Evolutionary conservation across 2,888 invertebrate species (phyloP), one percentile per base, ranked within the genome.

Genomic region (Agapetus fuscipes): DNA sequence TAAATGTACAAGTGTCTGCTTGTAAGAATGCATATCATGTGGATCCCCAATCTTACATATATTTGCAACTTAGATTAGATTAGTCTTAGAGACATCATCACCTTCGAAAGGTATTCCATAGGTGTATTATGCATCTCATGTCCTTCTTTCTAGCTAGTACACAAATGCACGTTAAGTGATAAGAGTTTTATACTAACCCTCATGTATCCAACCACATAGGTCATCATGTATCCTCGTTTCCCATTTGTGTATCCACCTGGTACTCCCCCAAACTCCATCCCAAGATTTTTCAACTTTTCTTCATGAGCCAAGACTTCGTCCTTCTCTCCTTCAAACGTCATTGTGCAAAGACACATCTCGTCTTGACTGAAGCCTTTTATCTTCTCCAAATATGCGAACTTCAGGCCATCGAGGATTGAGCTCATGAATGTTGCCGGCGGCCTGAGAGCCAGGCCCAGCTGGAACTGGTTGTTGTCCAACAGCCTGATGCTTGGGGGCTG

Each of bases 401-500:
- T 94, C 1, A 94, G 54, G 0, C 78, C 78, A 50, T 95, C 93
- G 5, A 86, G 58, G 1, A 88, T 54, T 6, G 78, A 68, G 1
- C 78, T 73, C 13, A 79, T 69, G 69, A 81, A 79, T 1, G 62
- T 62, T 43, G 52, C 64, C 44, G 66, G 72, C 0, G 79, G 73
- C 52, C 84, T 80, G 3, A 90, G 62, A 0, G 83, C 76, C 57
- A 85, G 82, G 0, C 89, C 97, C 64, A 98, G 89, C 49, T 86
- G 78, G 59, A 98, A 98, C 71, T 98, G 98, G 49, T 91, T 89
- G 55, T 98, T 97, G 61, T 98, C 97, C 85, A 98, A 87, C 4
- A 98, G 72, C 13, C 97, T 75, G 43, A 98, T 86, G 11, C 96
- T 96, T 11, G 96, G 83, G 1, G 97, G 97, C 56, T 96, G 95